These are phyloP conservation scores for Oryctes rhinoceros DNA, from an alignment of 1,140 invertebrate species.

Conservation along the genomic window DNA sequence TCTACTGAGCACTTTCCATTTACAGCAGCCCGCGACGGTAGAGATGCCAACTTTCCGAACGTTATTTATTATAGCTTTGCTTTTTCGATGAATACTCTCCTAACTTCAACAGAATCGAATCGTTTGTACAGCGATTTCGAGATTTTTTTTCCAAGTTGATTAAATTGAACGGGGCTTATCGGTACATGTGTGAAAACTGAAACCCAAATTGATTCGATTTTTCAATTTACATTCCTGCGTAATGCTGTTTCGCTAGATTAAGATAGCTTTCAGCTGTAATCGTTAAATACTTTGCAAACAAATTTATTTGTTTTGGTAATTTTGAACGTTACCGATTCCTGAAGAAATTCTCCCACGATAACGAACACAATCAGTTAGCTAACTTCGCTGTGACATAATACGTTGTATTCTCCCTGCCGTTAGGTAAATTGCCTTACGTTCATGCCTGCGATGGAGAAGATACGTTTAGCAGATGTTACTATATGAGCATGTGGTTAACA, in stretches of 20 bases:
- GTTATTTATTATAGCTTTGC: conserved; percentile 26
- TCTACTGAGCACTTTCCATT: neutral
- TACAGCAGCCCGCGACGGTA: neutral
- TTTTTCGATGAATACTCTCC: conserved; percentile 18
- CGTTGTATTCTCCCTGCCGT: neutral
- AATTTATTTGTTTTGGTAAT: too few species aligned
- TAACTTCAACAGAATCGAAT: neutral
- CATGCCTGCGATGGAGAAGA: neutral
- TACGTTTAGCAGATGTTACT: conserved; percentile 17
- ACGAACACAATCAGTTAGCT: neutral
- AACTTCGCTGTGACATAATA: neutral
- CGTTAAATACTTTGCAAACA: too few species aligned
- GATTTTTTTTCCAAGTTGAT: neutral
- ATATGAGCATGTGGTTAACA: conserved; percentile 5
- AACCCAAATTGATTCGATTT: neutral
- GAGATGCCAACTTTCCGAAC: neutral
- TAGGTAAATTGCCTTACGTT: neutral
- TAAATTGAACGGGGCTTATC: neutral
- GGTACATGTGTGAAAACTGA: neutral
- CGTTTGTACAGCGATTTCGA: neutral
- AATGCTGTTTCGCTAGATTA: neutral
- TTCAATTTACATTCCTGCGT: neutral
- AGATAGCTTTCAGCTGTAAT: too few species aligned
- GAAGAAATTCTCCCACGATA: too few species aligned
- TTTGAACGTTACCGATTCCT: neutral